Conservation (phyloP, 2,113 vertebrate species). For the Okapia johnstoni region DNA sequence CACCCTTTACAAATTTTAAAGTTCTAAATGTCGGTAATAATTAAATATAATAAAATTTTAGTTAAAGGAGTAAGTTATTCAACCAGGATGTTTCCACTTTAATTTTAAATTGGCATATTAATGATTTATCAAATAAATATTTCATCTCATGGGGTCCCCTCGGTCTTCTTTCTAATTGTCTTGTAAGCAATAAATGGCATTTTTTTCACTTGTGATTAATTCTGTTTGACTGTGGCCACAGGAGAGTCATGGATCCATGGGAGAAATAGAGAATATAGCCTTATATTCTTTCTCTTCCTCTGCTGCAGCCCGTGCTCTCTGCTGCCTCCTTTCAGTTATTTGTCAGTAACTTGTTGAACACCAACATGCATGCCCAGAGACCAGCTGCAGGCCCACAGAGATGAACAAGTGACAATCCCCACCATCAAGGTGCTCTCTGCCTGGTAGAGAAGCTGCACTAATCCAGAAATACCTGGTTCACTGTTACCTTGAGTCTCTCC, state of each 20-base stretch:
- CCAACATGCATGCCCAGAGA: neutral
- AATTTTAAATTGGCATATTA: constrained; percentile 11
- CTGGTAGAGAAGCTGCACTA: neutral
- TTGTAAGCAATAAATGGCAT: neutral
- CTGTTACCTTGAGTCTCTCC: neutral
- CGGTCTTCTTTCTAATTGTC: neutral
- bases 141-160: neutral
- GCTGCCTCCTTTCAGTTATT: neutral
- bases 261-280: neutral
- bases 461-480: neutral
- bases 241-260: neutral
- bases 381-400: neutral
- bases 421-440: neutral
- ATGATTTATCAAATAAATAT: neutral
- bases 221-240: neutral
- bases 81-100: neutral
- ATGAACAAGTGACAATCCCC: neutral
- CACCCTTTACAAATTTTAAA: neutral
- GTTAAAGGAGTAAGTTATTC: neutral
- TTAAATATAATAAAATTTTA: neutral
- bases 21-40: neutral
- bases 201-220: neutral
- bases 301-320: neutral
- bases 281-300: neutral
- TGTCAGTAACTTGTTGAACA: neutral